These are phyloP conservation scores for Plectropomus leopardus DNA, from an alignment of 2,113 vertebrate species.

Conservation along the genomic window DNA sequence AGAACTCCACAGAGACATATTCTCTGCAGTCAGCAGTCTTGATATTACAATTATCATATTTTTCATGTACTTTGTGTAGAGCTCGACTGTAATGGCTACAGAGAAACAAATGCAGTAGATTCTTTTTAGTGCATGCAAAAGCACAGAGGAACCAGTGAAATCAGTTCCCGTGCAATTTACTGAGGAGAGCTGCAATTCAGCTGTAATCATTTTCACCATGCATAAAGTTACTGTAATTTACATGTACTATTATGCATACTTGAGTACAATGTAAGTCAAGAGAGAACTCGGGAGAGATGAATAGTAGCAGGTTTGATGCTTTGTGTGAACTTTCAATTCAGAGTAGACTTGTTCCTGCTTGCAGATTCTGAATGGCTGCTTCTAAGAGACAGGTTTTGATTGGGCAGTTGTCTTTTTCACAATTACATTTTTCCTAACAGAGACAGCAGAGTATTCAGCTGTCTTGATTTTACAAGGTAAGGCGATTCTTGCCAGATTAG, in stretches of 20 bases:
- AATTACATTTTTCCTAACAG: too few relatives aligned
- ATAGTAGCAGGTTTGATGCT: not conserved
- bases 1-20: not conserved
- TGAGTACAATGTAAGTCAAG: not conserved
- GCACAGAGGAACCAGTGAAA: not conserved
- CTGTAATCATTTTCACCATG: not conserved
- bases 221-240: not conserved
- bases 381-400: too few relatives aligned
- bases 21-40: conserved; percentile 2
- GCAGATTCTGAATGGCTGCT: not conserved
- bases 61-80: not conserved
- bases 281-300: not conserved
- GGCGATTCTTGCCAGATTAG: too few relatives aligned
- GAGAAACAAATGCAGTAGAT: not conserved
- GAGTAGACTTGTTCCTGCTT: not conserved
- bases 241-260: not conserved
- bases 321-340: not conserved
- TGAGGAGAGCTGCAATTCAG: not conserved
- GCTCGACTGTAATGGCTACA: not conserved
- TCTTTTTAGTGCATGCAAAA: not conserved
- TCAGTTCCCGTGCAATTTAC: not conserved
- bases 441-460: too few relatives aligned
- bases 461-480: too few relatives aligned
- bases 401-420: too few relatives aligned
- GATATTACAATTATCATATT: not conserved